Base-by-base conservation (phyloP, 2,888 invertebrate genomes). In the Lochmaea capreae region DNA sequence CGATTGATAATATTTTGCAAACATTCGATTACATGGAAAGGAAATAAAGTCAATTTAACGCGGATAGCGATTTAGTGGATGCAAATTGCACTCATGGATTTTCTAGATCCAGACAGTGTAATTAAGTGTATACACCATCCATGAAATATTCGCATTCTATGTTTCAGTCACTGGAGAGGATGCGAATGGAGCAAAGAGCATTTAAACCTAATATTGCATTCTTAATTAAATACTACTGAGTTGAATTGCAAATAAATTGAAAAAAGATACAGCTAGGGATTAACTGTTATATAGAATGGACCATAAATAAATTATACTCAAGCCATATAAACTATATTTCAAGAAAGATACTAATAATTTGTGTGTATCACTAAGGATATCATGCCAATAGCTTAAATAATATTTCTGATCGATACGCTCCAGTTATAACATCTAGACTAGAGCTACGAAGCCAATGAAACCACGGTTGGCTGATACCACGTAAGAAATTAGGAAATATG, bases 11-110 rank as follows among this genome's bases (percentile, higher is more conserved):
- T 46, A 59, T 59, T 68, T 39, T 18, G 39, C 26, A 71, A 71
- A 59, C 22, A 65, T 66, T 61, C 67, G 54, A 59, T 65, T 66
- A 65, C 12, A 16, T 12, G 16, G 14, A 3, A 39, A 59, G 65
- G 59, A 71, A 71, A 59, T 71, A 66, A 71, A 66, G 59, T 71
- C 65, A 66, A 66, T 71, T 59, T 71, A 66, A 33, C 66, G 18
- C 61, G 61, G 52, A 65, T 54, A 43, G 14, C 54, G 63, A 58
- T 52, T 65, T 71, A 65, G 39, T 43, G 22, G 43, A 39, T 70
- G 39, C 52, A 72, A 66, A 72, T 66, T 72, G 61, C 66, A 26
- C 66, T 59, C 42, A 65, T 43, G 71, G 66, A 71, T 58, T 59
- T 61, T 61, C 61, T 49, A 42, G 49, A 67, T 66, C 67, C 46